These are phyloP conservation scores for Trichoplax adhaerens DNA, from an alignment of 37 sponge, comb jelly and placozoan genomes.

Conservation along the genomic window DNA sequence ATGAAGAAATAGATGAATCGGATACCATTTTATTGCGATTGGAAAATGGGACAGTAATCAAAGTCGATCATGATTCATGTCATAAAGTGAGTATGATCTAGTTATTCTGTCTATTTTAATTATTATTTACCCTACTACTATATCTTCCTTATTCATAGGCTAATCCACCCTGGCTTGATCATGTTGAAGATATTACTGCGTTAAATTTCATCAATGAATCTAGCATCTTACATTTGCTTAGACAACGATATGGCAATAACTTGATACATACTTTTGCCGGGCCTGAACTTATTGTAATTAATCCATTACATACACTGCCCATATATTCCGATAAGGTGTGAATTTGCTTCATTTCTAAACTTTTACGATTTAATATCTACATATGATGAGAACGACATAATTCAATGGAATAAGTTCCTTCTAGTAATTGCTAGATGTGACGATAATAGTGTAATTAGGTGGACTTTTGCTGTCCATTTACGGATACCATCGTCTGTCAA, in stretches of 20 bases:
- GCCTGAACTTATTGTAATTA: slow-evolving; percentile 77
- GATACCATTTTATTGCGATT: slow-evolving; percentile 13
- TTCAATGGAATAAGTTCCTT: not conserved
- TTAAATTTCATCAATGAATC: slow-evolving; percentile 83
- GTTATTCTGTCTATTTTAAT: too few species aligned
- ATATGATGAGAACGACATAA: not conserved
- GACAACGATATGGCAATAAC: slow-evolving; percentile 76
- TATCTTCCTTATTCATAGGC: slow-evolving; percentile 17
- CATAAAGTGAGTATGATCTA: too few species aligned
- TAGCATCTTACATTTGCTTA: slow-evolving; percentile 78
- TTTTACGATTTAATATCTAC: not conserved
- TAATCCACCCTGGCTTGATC: slow-evolving; percentile 56
- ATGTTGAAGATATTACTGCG: slow-evolving; percentile 78
- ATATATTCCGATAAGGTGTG: slow-evolving; percentile 16
- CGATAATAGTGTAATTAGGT: too few species aligned
- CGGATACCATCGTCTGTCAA: not conserved
- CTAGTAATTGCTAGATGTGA: not conserved
- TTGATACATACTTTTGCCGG: slow-evolving; percentile 96
- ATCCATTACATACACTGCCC: slow-evolving; percentile 23
- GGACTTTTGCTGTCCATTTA: not conserved
- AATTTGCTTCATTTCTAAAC: not conserved
- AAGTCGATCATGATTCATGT: too few species aligned
- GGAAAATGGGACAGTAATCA: slow-evolving; percentile 3
- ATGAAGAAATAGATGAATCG: too few species aligned
- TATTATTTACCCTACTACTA: too few species aligned